Evolutionary conservation across 2,113 vertebrate genomes (phyloP).

Genomic region (Zosterops lateralis): DNA sequence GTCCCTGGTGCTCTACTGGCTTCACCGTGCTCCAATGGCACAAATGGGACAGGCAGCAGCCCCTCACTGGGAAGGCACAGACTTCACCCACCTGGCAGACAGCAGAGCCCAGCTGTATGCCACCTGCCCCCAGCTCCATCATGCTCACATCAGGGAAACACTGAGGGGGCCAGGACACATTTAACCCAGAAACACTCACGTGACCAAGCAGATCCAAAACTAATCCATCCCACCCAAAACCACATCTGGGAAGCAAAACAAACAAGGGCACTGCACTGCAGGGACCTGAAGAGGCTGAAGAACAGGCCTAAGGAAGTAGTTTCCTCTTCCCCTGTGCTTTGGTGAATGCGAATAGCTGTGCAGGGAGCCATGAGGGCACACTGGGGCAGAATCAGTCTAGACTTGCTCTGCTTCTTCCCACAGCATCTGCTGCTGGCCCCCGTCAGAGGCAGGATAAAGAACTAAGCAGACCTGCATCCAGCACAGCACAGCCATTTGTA

Average conservation of each 20-base stretch:
- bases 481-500: not conserved
- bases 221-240: not conserved
- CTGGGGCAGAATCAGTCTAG: not conserved
- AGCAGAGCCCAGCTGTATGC: not conserved
- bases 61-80: not conserved
- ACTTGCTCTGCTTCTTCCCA: not conserved
- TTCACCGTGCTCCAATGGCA: not conserved
- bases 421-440: not conserved
- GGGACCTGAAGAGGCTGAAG: not conserved
- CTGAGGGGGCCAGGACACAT: not conserved
- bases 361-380: not conserved
- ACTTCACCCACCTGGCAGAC: not conserved
- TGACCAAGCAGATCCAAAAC: not conserved
- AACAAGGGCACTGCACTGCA: not conserved
- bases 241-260: not conserved
- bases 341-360: not conserved
- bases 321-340: not conserved
- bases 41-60: not conserved
- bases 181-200: not conserved
- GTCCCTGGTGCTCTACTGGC: not conserved
- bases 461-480: not conserved
- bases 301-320: not conserved
- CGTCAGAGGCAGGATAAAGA: not conserved
- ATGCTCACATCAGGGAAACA: not conserved
- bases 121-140: not conserved